These are phyloP conservation scores for Ochlodes sylvanus DNA, from an alignment of 2,888 invertebrate genomes.

Conservation along the genomic window DNA sequence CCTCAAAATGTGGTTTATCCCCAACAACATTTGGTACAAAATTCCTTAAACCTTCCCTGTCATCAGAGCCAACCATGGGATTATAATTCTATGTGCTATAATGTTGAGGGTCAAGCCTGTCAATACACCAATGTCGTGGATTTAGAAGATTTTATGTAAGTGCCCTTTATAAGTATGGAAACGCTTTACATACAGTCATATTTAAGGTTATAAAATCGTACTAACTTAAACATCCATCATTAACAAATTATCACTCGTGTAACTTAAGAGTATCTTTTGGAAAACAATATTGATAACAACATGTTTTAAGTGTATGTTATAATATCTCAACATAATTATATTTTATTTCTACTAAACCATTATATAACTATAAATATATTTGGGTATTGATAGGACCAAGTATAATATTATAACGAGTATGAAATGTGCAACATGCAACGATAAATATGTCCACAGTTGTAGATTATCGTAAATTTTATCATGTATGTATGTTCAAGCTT, in stretches of 20 bases:
- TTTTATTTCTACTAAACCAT: too few relatives aligned
- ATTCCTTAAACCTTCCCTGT: conserved; percentile 74
- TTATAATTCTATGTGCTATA: conserved; percentile 87
- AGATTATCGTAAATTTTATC: too few relatives aligned
- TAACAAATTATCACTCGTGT: background rate
- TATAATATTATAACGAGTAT: too few relatives aligned
- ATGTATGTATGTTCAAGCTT: too few relatives aligned
- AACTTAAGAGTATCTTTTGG: background rate
- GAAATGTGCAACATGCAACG: too few relatives aligned
- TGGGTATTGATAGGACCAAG: too few relatives aligned
- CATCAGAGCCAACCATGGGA: conserved; percentile 82
- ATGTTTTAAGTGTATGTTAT: too few relatives aligned
- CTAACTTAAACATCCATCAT: background rate
- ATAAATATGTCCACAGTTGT: too few relatives aligned
- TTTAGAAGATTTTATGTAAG: conserved; percentile 92
- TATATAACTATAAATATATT: too few relatives aligned
- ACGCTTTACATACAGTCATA: background rate
- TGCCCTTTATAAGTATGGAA: conserved; percentile 46
- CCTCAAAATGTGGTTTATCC: conserved; percentile 48
- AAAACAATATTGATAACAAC: too few relatives aligned
- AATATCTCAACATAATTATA: too few relatives aligned
- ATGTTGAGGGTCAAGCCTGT: conserved; percentile 87
- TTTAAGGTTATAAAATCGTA: background rate
- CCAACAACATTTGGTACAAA: conserved; percentile 49
- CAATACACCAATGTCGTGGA: conserved; percentile 88